Conservation (phyloP, 2,888 invertebrate species). For the Unio delphinus region DNA sequence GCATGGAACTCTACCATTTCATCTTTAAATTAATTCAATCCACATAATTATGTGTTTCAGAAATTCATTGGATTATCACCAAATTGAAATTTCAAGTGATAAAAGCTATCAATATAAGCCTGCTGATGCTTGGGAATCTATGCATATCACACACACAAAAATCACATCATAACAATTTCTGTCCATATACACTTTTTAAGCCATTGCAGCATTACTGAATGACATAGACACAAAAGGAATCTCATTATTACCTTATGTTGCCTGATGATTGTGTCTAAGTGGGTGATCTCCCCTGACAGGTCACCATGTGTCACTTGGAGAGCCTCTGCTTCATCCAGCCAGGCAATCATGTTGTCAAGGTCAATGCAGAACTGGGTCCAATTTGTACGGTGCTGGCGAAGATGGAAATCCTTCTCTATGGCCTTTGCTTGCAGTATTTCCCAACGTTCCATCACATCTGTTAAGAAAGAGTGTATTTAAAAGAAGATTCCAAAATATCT, state of each 20-base stretch:
- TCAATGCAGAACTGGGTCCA: slow-evolving; percentile 66
- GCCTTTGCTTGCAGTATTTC: slow-evolving; percentile 60
- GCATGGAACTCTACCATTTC: no score
- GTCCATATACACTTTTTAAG: background rate
- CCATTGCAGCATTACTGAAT: background rate
- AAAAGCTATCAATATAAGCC: no score
- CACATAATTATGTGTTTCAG: no score
- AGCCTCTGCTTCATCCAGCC: slow-evolving; percentile 67
- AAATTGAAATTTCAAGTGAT: no score
- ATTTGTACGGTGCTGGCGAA: slow-evolving; percentile 79
- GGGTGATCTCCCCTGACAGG: slow-evolving; percentile 55
- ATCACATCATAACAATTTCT: no score
- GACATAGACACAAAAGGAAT: background rate
- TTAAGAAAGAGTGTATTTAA: background rate
- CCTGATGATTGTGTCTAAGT: slow-evolving; percentile 78
- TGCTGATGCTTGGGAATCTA: no score
- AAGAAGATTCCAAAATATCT: no score
- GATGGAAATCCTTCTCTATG: slow-evolving; percentile 70
- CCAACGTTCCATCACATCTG: slow-evolving; percentile 65
- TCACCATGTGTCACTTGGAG: slow-evolving; percentile 42
- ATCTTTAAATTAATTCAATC: no score
- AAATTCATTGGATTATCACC: no score
- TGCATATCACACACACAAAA: no score
- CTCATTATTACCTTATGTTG: slow-evolving; percentile 75
- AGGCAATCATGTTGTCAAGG: slow-evolving; percentile 60